Evolutionary conservation across 2,888 invertebrate genomes (phyloP).

Genomic region (Apotomis turbidana): DNA sequence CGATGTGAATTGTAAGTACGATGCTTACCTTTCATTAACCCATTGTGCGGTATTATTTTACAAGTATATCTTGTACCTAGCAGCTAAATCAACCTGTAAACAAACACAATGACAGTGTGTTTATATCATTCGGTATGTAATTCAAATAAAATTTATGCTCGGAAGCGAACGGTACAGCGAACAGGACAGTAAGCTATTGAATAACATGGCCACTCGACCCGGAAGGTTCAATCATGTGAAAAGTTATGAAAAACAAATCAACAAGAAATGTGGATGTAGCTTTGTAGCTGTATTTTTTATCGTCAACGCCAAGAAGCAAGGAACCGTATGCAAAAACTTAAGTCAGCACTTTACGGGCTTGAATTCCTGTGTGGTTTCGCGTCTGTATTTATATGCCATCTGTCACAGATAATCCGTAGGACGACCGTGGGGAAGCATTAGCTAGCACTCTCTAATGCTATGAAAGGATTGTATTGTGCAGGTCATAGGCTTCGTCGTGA

Average conservation of each 20-base stretch:
- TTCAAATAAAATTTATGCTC: conserved; percentile 19
- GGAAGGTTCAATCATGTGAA: conserved; percentile 30
- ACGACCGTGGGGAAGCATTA: conserved; percentile 65
- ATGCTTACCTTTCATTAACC: neutral
- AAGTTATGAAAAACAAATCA: conserved; percentile 28
- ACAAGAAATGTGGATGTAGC: conserved; percentile 15
- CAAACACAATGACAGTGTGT: neutral
- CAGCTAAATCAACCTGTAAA: neutral
- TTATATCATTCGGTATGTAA: neutral
- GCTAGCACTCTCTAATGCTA: conserved; percentile 58
- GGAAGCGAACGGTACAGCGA: conserved; percentile 31
- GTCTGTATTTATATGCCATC: conserved; percentile 46
- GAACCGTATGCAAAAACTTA: conserved; percentile 39
- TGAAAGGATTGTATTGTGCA: conserved; percentile 71
- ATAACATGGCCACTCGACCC: conserved; percentile 26
- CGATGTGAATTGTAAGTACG: neutral
- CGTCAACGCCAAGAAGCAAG: conserved; percentile 9
- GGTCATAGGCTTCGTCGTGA: conserved; percentile 62
- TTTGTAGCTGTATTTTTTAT: neutral
- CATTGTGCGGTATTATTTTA: too few species aligned
- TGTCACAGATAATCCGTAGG: conserved; percentile 47
- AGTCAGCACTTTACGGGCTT: conserved; percentile 65
- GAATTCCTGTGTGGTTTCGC: conserved; percentile 50
- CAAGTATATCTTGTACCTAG: too few species aligned
- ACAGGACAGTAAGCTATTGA: conserved; percentile 25